Evolutionary conservation across 2,888 invertebrate genomes (phyloP), one percentile per base, ranked within the genome.

Genomic region (Phania funesta): DNA sequence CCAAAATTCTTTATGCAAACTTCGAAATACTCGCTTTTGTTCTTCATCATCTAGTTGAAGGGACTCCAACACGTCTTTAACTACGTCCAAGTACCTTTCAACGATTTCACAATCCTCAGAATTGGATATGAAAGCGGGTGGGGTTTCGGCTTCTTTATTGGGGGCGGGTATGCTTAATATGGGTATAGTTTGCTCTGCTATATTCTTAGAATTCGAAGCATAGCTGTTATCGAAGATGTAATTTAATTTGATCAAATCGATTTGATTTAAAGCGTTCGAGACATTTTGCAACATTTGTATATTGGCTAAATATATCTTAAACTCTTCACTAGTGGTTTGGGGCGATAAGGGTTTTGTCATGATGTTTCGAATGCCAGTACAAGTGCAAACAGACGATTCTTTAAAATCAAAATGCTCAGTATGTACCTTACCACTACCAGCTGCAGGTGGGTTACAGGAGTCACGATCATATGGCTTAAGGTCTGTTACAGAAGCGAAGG

Each of bases 1-100:
- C 97, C 97, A 98, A 89, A 98, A 98, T 90, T 98, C 98, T 87
- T 96, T 95, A 88, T 96, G 95, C 67, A 98, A 89, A 83, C 93
- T 94, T 50, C 94, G 91, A 58, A 95, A 90, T 81, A 94, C 88
- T 85, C 92, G 92, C 85, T 93, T 93, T 91, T 94, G 93, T 85
- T 93, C 93, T 76, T 94, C 93, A 0, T 93, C 93, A 67, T 93
- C 93, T 0, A 93, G 93, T 76, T 86, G 85, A 0, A 87, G 84
- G 6, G 86, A 13, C 11, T 84, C 83, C 4, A 86, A 76, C 20
- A 87, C 85, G 3, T 85, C 81, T 5, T 85, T 74, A 0, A 89
- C 88, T 24, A 86, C 87, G 13, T 85, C 52, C 82, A 87, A 83
- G 54, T 89, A 89, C 24, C 87, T 85, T 46, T 85, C 85, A 22